Evolutionary conservation across 1,140 invertebrate species (phyloP).

Genomic region (Melanaphis sacchari): DNA sequence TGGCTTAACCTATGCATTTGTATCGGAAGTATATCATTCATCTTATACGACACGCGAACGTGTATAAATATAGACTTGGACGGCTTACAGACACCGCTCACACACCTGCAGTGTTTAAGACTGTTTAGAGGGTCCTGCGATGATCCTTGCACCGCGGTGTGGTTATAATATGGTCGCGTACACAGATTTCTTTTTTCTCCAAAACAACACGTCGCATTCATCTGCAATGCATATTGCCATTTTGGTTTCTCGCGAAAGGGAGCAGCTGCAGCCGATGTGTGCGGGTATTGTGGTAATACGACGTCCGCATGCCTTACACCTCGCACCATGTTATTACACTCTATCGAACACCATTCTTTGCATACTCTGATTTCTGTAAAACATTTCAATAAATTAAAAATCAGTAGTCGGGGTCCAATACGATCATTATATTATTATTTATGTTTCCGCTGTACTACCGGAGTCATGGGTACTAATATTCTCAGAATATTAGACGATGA

Average conservation of each 20-base stretch:
- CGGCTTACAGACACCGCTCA: not conserved
- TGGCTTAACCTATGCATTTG: not conserved
- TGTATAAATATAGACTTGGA: constrained; percentile 17
- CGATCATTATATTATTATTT: not conserved
- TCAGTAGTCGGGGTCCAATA: not conserved
- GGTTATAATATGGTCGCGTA: not conserved
- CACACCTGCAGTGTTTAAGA: not conserved
- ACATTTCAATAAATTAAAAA: not conserved
- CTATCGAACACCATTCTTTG: not conserved
- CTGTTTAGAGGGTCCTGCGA: not conserved
- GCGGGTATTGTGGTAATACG: not conserved
- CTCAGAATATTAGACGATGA: not conserved
- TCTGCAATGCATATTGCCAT: not conserved
- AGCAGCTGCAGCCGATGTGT: not conserved
- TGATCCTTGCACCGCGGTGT: not conserved
- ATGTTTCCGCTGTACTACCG: not conserved
- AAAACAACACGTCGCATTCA: not conserved
- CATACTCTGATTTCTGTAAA: not conserved
- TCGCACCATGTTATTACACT: not conserved
- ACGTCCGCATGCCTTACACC: not conserved
- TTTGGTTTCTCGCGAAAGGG: not conserved
- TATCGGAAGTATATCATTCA: not conserved
- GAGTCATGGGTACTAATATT: not conserved
- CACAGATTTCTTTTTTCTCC: not conserved
- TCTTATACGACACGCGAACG: not conserved